A percentile compares a stretch with the other conserved stretches of the same genome.
Conservation (phyloP, 2,113 vertebrate genomes). For the Pavo muticus region DNA sequence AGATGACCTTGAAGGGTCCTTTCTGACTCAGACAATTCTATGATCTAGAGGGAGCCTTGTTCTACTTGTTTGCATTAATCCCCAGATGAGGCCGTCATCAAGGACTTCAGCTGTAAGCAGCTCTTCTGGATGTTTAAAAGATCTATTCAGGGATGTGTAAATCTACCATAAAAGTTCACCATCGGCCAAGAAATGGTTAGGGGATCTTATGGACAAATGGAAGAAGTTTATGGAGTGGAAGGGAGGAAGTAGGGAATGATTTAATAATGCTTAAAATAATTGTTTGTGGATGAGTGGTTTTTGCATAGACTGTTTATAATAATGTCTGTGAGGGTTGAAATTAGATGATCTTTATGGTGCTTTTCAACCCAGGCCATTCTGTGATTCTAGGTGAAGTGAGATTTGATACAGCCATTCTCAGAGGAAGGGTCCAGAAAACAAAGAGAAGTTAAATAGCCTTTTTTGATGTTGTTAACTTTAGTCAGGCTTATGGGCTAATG, state of each 20-base stretch:
- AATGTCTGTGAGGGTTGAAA: background rate
- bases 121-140: background rate
- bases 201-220: background rate
- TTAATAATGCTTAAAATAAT: background rate
- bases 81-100: accelerated
- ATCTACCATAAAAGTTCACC: background rate
- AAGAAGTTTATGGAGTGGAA: background rate
- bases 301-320: background rate
- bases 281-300: background rate
- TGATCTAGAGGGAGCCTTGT: background rate
- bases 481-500: background rate
- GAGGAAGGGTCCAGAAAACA: background rate
- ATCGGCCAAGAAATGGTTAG: background rate
- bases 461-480: background rate
- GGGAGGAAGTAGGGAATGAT: background rate
- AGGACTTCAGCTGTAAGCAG: background rate
- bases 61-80: background rate
- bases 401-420: background rate
- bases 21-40: too few relatives aligned
- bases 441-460: background rate
- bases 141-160: background rate
- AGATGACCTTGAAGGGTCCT: too few relatives aligned
- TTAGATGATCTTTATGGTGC: too few relatives aligned
- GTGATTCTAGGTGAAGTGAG: background rate
- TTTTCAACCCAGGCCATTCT: too few relatives aligned